Evolutionary conservation across 2,113 vertebrate species (phyloP).

Genomic region (Gymnogyps californianus): DNA sequence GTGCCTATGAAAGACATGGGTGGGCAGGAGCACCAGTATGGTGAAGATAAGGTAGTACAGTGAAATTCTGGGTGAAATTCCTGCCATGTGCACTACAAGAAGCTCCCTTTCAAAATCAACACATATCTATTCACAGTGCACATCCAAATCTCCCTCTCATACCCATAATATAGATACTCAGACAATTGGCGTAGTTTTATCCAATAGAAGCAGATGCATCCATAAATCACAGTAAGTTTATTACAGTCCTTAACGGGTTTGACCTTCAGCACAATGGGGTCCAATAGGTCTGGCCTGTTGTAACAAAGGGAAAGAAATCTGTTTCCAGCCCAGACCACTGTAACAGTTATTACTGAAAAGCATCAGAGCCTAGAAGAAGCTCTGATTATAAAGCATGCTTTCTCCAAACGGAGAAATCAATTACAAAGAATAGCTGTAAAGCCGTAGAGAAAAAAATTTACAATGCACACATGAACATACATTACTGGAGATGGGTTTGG

Average conservation of each 20-base stretch:
- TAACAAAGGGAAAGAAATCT: background rate
- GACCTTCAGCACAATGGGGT: background rate
- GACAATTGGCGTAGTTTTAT: background rate
- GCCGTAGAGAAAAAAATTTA: background rate
- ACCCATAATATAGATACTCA: background rate
- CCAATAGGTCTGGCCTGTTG: background rate
- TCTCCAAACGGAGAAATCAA: background rate
- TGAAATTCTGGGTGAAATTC: background rate
- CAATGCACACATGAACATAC: background rate
- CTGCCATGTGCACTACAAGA: background rate
- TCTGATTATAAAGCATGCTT: background rate
- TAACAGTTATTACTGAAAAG: background rate
- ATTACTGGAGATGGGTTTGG: background rate
- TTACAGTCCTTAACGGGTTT: background rate
- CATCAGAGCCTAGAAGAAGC: background rate
- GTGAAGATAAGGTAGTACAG: background rate
- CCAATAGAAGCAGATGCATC: background rate
- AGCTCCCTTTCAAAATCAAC: background rate
- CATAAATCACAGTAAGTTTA: background rate
- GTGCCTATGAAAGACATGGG: background rate
- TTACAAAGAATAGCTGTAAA: background rate
- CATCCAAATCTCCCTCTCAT: background rate
- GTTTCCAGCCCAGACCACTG: background rate
- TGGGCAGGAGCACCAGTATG: background rate
- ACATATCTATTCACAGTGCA: background rate